Base-by-base conservation (phyloP, 1,140 invertebrate genomes). In the Drosophila persimilis region DNA sequence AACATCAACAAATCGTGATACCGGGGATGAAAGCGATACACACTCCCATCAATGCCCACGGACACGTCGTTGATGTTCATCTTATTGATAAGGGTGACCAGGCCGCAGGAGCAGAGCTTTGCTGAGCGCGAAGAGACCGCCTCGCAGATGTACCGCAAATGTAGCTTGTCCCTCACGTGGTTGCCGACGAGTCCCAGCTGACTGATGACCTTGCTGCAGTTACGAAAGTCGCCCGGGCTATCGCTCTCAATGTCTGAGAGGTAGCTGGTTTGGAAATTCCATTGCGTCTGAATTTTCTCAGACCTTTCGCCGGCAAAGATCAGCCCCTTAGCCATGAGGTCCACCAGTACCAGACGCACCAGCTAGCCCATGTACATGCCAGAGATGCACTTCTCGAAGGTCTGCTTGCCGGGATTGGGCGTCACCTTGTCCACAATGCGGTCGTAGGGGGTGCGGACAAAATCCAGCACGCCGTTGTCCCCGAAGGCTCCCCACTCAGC, bases 401-500 rank as follows among this genome's bases (percentile, higher is more conserved):
- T 93, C 92, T 99, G 97, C 88, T 94, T 95, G 29, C 94, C 93
- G 2, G 94, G 94, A 79, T 95, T 95, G 24, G 98, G 95, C 0
- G 97, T 97, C 52, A 94, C 93, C 22, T 94, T 91, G 91, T 99
- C 98, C 56, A 99, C 94, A n/a, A 94, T 93, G 17, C 93, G 92
- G 90, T 99, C 98, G 90, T 96, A 98, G 79, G 96, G 93, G 0
- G 97, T 99, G n/a, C 94, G 91, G 0, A 98, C 48, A 15, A 89
- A 89, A 5, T 89, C 83, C 24, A 88, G 44, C 0, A 79, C 75
- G 0, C 97, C 97, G 67, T 96, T 95, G 84, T 99, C 97, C 0
- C 98, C 98, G 89, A 99, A 99, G 2, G 98, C 98, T 26, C 98
- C 98, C 97, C 97, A 98, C 92, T 99, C 98, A 0, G 96, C 97